Evolutionary conservation across 2,113 vertebrate genomes (phyloP).

Genomic region (Taurulus bubalis): DNA sequence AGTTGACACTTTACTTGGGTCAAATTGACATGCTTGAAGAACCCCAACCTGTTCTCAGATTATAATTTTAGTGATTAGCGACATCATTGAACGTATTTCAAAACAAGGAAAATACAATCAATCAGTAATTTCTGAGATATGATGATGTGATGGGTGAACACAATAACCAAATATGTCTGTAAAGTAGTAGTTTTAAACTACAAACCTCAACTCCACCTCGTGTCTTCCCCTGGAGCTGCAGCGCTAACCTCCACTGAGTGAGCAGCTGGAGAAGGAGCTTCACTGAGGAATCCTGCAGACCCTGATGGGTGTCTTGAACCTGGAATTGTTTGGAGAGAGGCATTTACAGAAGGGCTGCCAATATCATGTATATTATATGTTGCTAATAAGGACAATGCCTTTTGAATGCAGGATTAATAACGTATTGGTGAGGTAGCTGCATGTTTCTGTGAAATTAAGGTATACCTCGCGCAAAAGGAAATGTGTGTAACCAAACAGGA

Average conservation of each 20-base stretch:
- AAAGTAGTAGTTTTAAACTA: neutral
- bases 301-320: constrained; percentile 95
- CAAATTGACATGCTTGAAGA: neutral
- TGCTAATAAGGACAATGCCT: neutral
- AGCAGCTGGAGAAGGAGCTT: constrained; percentile 96
- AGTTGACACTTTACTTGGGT: neutral
- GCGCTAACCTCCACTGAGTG: constrained; percentile 95
- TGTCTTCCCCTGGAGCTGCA: constrained; percentile 91
- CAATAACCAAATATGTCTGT: neutral
- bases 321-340: constrained; percentile 2
- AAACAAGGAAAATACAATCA: neutral
- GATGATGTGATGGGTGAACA: neutral
- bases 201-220: constrained; percentile 89
- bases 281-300: constrained; percentile 94
- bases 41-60: neutral
- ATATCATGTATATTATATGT: neutral
- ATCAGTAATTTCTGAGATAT: neutral
- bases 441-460: neutral
- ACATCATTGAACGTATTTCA: neutral
- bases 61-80: neutral
- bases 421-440: neutral
- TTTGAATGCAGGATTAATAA: neutral
- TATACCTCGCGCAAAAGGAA: constrained; percentile 92
- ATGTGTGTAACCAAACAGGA: constrained; percentile 96
- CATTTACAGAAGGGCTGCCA: neutral